Conservation (phyloP, 2,888 invertebrate species). For the Pristionchus maxplancki region DNA sequence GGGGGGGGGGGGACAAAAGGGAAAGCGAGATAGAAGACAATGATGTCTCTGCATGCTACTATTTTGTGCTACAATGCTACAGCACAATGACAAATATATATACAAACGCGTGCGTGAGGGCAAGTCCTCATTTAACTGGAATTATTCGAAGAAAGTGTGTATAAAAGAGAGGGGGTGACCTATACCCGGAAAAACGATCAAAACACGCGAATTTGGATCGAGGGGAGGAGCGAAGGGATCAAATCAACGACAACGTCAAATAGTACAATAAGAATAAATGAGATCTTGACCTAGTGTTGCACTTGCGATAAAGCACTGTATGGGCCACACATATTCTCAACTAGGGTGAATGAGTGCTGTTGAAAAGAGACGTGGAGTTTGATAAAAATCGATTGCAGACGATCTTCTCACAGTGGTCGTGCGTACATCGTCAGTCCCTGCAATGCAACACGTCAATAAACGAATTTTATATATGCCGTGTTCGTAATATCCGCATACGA, state of each 20-base stretch:
- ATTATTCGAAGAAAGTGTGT: background rate
- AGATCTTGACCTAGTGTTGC: background rate
- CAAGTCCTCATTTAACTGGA: background rate
- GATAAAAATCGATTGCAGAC: background rate
- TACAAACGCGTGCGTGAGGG: background rate
- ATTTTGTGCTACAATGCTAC: slow-evolving; percentile 9
- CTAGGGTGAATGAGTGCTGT: background rate
- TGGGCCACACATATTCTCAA: background rate
- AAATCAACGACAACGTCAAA: background rate
- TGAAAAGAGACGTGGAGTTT: background rate
- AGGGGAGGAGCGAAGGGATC: background rate
- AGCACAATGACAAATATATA: slow-evolving; percentile 8
- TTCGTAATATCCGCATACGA: too few species aligned
- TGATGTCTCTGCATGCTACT: background rate
- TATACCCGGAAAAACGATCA: background rate
- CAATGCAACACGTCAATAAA: background rate
- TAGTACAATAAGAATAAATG: too few species aligned
- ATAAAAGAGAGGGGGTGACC: background rate
- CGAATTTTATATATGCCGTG: too few species aligned
- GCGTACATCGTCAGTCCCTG: slow-evolving; percentile 46
- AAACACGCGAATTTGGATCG: background rate
- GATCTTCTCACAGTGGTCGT: background rate
- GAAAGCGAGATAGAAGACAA: background rate
- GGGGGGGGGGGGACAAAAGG: too few species aligned
- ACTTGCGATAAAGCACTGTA: background rate